Conservation (phyloP, 2,888 invertebrate genomes). For the Corythucha ciliata region DNA sequence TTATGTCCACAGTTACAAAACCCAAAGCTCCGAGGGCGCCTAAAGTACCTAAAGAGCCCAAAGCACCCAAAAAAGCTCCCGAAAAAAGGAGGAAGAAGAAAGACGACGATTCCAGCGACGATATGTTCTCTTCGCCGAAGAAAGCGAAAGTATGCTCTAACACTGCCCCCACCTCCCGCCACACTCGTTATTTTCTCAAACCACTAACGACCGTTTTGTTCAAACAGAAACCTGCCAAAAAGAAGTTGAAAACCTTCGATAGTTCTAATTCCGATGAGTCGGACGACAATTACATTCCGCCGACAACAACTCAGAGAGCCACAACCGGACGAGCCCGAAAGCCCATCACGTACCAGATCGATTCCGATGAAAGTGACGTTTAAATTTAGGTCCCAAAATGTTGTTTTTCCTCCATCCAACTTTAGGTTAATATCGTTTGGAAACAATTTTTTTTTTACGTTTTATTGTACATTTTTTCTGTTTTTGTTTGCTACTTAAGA, state of each 20-base stretch:
- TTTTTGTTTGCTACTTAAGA: too few relatives aligned
- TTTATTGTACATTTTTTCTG: too few relatives aligned
- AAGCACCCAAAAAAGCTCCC: conserved; percentile 8
- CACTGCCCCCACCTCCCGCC: too few relatives aligned
- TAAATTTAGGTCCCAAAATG: too few relatives aligned
- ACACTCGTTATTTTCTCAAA: too few relatives aligned
- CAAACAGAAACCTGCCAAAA: too few relatives aligned
- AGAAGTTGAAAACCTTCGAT: too few relatives aligned
- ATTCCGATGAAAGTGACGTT: conserved; percentile 16
- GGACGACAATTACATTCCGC: background rate
- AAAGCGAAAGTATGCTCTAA: conserved; percentile 11
- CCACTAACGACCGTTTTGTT: too few relatives aligned
- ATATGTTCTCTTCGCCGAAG: conserved; percentile 8
- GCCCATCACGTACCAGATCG: conserved; percentile 10
- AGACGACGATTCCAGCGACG: conserved; percentile 9
- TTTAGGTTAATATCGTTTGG: too few relatives aligned
- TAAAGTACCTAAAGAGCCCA: conserved; percentile 20
- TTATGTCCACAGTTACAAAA: conserved; percentile 6
- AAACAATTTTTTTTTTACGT: too few relatives aligned
- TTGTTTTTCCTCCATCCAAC: too few relatives aligned
- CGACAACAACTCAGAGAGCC: background rate
- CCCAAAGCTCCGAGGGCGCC: conserved; percentile 14
- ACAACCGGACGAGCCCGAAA: conserved; percentile 11
- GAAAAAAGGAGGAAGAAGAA: conserved; percentile 9
- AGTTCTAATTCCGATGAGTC: too few relatives aligned